These are phyloP conservation scores for Zelostemma sp. DNA, from an alignment of 1,140 invertebrate species.

Conservation along the genomic window DNA sequence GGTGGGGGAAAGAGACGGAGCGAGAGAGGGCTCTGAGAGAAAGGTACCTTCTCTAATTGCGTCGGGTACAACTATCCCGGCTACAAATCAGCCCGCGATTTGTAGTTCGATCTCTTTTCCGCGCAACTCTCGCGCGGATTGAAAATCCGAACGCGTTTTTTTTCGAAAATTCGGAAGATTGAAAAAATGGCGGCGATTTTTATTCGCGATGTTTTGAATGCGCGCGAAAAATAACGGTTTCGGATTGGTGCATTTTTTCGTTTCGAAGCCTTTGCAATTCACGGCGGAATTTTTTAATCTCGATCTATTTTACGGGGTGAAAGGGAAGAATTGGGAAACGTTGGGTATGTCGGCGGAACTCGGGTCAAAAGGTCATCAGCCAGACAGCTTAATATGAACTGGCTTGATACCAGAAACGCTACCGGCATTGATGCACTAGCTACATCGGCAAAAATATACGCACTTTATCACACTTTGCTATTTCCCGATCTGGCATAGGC, in stretches of 20 bases:
- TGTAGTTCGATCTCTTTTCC: background rate
- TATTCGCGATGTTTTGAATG: no score
- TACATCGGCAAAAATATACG: constrained; percentile 6
- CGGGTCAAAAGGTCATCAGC: constrained; percentile 57
- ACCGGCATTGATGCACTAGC: background rate
- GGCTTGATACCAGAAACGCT: constrained; percentile 45
- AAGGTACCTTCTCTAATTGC: background rate
- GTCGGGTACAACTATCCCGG: background rate
- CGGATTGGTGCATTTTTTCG: no score
- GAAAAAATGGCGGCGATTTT: no score
- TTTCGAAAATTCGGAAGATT: no score
- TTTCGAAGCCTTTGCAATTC: no score
- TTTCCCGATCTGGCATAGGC: background rate
- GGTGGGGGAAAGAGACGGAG: background rate
- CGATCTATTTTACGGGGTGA: no score
- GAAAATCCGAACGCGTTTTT: no score
- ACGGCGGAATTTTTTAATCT: no score
- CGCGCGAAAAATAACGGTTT: no score
- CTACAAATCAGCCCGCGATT: background rate
- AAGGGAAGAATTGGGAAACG: no score
- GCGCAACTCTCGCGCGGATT: no score
- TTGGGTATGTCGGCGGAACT: background rate
- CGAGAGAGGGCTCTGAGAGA: background rate
- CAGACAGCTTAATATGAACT: constrained; percentile 56
- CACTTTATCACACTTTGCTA: constrained; percentile 5